Base-by-base conservation (phyloP, 2,113 vertebrate genomes). In the Hucho hucho region DNA sequence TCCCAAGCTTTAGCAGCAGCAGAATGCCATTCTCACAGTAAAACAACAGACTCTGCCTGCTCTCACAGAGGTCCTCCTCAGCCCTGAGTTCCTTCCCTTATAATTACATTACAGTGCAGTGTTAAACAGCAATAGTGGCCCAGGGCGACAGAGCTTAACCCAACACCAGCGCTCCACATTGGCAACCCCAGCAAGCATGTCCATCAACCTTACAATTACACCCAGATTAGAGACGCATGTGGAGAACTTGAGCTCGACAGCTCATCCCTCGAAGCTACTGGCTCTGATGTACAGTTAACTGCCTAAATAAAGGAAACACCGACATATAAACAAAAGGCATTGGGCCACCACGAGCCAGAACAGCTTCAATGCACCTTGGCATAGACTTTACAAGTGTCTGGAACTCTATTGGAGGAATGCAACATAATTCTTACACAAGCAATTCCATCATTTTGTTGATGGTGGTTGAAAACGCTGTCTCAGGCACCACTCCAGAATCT, bases 141-240 rank as follows among this genome's bases (percentile, higher is more conserved):
- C 47, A 70, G 66, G 83, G 86, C 77, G 67, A 89, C 69, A 76
- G 73, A 83, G 72, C 75, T 85, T 67, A 73, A 68, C 72, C 74
- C 25, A 20, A 71, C 79, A 69, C 67, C 28, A 18, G 49, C 49
- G 28, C 25, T 71, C 22, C 70, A 69, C 76, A 70, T 6, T 6
- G 3, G 32, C 68, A 81, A 80, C 66, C 73, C 79, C 80, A 76
- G 64, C 77, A 80, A 78, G 83, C 82, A 75, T 76, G 88, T 88
- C 79, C 73, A 78, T 91, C 88, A 91, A 73, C 32, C 75, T 24
- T 26, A 59, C 75, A 85, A 84, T 87, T 80, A 88, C 32, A 76
- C 74, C 20, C 6, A 80, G 75, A 89, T 87, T 84, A 83, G 66
- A 79, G 74, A 64, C 46, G 43, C 73, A 69, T 76, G 72, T 56